A percentile compares a stretch with the other conserved stretches of the same genome.
Evolutionary conservation across 2,113 vertebrate species (phyloP).

Genomic region (human (Homo sapiens)): GRCh38 chr17:64752001-64752500

Average conservation of each 20-base stretch:
- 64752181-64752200: background rate
- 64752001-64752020: background rate
- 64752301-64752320: too few species aligned
- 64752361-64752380: too few species aligned
- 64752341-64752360: too few species aligned
- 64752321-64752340: too few species aligned
- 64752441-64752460: too few species aligned
- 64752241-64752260: background rate
- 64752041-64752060: slow-evolving; percentile 22
- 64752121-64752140: background rate
- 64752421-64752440: too few species aligned
- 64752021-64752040: background rate
- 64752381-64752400: too few species aligned
- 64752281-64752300: too few species aligned
- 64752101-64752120: background rate
- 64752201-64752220: background rate
- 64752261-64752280: too few species aligned
- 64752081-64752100: background rate
- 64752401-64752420: too few species aligned
- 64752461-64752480: too few species aligned
- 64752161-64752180: background rate
- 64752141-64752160: background rate
- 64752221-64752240: background rate
- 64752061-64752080: background rate
- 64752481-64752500: too few species aligned